These are phyloP conservation scores for Anser brachyrhynchus DNA, from an alignment of 2,113 vertebrate genomes.

Conservation along the genomic window DNA sequence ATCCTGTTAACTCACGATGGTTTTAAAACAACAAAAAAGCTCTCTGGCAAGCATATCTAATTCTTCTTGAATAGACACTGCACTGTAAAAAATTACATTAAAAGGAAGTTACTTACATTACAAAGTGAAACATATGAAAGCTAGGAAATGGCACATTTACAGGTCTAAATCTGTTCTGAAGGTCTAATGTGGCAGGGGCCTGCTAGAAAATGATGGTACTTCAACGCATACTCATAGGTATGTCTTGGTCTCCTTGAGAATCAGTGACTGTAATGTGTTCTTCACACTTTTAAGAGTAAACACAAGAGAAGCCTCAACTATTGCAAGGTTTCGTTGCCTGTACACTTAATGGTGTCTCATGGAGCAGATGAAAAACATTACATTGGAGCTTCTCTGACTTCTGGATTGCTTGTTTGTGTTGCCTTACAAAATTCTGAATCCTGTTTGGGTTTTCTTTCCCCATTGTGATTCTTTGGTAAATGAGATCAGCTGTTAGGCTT, in stretches of 20 bases:
- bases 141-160: not conserved
- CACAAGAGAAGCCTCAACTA: not conserved
- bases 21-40: not conserved
- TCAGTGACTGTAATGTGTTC: not conserved
- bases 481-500: not conserved
- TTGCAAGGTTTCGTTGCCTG: not conserved
- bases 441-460: not conserved
- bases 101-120: not conserved
- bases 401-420: not conserved
- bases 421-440: not conserved
- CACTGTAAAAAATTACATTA: not conserved
- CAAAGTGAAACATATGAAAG: not conserved
- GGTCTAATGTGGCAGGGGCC: not conserved
- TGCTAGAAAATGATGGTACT: not conserved
- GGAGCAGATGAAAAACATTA: not conserved
- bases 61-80: not conserved
- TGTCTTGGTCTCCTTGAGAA: not conserved
- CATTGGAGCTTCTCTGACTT: not conserved
- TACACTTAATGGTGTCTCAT: not conserved
- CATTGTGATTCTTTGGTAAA: not conserved
- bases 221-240: not conserved
- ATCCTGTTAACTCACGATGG: not conserved
- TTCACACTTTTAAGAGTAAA: not conserved
- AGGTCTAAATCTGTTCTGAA: not conserved
- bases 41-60: not conserved